Evolutionary conservation across 2,888 invertebrate species (phyloP).

Genomic region (Dynastes grantii): DNA sequence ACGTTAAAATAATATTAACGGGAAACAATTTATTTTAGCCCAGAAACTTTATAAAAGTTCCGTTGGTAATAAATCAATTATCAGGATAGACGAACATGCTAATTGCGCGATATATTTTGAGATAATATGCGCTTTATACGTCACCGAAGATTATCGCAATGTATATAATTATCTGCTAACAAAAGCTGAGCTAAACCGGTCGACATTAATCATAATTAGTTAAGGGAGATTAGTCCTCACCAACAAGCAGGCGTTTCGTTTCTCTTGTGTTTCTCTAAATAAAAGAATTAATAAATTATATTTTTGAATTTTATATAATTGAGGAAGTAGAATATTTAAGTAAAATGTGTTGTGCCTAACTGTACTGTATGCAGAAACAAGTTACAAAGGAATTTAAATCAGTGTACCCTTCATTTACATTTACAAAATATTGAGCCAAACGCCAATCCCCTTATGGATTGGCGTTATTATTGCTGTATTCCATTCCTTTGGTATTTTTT

Average conservation of each 20-base stretch:
- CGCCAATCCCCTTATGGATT: too few species aligned
- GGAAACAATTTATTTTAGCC: neutral
- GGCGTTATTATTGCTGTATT: too few species aligned
- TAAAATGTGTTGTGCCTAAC: neutral
- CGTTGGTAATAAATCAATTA: slow-evolving; percentile 7
- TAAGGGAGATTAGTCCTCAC: slow-evolving; percentile 6
- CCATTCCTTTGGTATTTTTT: too few species aligned
- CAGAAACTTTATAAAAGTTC: neutral
- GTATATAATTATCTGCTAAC: slow-evolving; percentile 17
- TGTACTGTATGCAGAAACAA: neutral
- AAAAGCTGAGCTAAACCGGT: slow-evolving; percentile 8
- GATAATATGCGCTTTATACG: neutral
- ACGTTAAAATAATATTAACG: neutral
- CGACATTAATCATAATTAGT: slow-evolving; percentile 23
- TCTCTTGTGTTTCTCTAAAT: neutral
- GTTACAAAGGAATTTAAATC: neutral
- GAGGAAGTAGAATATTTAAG: neutral
- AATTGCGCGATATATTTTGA: slow-evolving; percentile 7
- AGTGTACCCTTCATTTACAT: neutral
- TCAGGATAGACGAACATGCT: neutral
- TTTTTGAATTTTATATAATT: slow-evolving; percentile 14
- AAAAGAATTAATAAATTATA: slow-evolving; percentile 1
- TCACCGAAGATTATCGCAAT: slow-evolving; percentile 16
- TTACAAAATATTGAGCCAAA: too few species aligned
- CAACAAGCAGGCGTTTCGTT: slow-evolving; percentile 2